A percentile compares a stretch with the other conserved stretches of the same genome.
These are phyloP conservation scores for Peromyscus nudipes DNA, from an alignment of 2,797 vertebrate genomes.

Conservation along the genomic window DNA sequence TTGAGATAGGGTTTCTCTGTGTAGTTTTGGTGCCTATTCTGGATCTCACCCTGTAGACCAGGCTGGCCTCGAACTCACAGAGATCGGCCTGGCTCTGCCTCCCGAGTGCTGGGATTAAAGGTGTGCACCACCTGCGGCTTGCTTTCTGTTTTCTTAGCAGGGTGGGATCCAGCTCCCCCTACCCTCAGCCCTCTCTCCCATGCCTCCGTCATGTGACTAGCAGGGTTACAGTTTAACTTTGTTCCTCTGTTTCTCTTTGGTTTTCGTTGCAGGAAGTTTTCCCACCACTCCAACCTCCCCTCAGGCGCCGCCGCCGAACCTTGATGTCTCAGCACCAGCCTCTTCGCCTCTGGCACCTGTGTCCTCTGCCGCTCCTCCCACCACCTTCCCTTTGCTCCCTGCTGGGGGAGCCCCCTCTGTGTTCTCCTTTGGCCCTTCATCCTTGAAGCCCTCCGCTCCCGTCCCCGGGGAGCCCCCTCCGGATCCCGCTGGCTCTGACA, in stretches of 20 bases:
- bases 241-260: background rate
- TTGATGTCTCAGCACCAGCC: slow-evolving; percentile 39
- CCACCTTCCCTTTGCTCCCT: slow-evolving; percentile 77
- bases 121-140: no score
- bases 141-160: background rate
- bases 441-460: slow-evolving; percentile 80
- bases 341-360: background rate
- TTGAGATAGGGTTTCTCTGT: no score
- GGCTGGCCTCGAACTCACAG: no score
- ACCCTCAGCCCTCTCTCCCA: background rate
- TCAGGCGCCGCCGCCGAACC: slow-evolving; percentile 77
- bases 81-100: no score
- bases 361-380: background rate
- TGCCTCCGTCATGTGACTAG: background rate
- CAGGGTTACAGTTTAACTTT: background rate
- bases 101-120: no score
- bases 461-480: slow-evolving; percentile 65
- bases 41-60: no score
- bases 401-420: slow-evolving; percentile 57
- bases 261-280: slow-evolving; percentile 82
- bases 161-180: background rate
- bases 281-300: slow-evolving; percentile 82
- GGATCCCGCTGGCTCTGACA: slow-evolving; percentile 66
- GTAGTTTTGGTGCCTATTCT: no score
- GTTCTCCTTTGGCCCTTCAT: slow-evolving; percentile 83